Conservation (phyloP, 2,797 vertebrate genomes). For the Ctenosaura bakeri region DNA sequence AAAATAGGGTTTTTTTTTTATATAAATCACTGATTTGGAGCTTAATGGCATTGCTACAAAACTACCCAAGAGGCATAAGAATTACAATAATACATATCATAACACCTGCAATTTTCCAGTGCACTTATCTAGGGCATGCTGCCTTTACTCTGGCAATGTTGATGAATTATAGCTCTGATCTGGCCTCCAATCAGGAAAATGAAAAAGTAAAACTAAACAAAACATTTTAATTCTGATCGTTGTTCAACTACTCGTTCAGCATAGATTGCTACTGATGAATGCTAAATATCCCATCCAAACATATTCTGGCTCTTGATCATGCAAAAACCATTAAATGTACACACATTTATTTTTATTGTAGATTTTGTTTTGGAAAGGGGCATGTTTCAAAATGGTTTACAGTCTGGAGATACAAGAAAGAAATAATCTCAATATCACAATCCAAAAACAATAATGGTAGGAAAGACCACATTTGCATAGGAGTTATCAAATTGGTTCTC, state of each 20-base stretch:
- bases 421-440: not conserved
- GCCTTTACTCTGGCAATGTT: slow-evolving; percentile 16
- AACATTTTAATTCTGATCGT: not conserved
- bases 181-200: slow-evolving; percentile 20
- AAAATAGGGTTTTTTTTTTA: not conserved
- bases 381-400: not conserved
- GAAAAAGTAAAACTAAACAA: slow-evolving; percentile 37
- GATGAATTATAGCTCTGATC: slow-evolving; percentile 25
- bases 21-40: not conserved
- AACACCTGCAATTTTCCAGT: slow-evolving; percentile 35
- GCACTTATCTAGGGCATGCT: slow-evolving; percentile 15
- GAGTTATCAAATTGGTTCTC: not conserved
- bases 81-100: slow-evolving; percentile 7
- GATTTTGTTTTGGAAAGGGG: not conserved
- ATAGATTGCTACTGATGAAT: not conserved
- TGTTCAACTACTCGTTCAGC: not conserved
- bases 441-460: not conserved
- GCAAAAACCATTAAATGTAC: not conserved
- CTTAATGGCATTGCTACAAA: slow-evolving; percentile 21
- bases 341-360: not conserved
- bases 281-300: slow-evolving; percentile 7
- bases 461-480: not conserved
- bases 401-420: not conserved
- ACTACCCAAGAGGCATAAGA: not conserved
- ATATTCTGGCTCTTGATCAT: not conserved